These are phyloP conservation scores for Drosophila merina DNA, from an alignment of 2,888 invertebrate species.

Conservation along the genomic window DNA sequence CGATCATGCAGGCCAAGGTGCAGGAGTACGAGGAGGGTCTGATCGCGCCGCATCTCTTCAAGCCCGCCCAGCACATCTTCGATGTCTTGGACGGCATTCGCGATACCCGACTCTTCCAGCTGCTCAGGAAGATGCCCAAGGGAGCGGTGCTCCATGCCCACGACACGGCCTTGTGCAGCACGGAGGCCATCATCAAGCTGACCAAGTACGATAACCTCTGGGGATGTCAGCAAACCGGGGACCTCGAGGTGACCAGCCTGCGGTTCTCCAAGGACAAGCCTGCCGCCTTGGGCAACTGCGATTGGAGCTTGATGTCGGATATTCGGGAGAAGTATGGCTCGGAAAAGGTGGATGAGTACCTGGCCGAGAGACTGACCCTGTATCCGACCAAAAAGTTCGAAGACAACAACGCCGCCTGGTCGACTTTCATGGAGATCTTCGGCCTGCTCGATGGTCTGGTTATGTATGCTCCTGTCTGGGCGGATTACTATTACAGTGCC, in stretches of 20 bases:
- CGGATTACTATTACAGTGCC: slow-evolving; percentile 87
- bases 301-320: slow-evolving; percentile 71
- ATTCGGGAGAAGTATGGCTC: slow-evolving; percentile 64
- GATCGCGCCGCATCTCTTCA: slow-evolving; percentile 86
- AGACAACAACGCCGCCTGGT: slow-evolving; percentile 87
- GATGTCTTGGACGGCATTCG: slow-evolving; percentile 86
- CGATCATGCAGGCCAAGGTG: slow-evolving; percentile 86
- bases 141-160: slow-evolving; percentile 90
- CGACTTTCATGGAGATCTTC: slow-evolving; percentile 86
- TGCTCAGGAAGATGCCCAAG: slow-evolving; percentile 87
- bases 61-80: slow-evolving; percentile 88
- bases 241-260: slow-evolving; percentile 50
- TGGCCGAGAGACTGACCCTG: slow-evolving; percentile 86
- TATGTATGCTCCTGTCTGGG: slow-evolving; percentile 87
- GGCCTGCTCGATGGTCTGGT: slow-evolving; percentile 85
- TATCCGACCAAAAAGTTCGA: slow-evolving; percentile 85
- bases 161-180: slow-evolving; percentile 87
- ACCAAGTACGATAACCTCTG: slow-evolving; percentile 87
- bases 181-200: slow-evolving; percentile 87
- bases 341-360: slow-evolving; percentile 84
- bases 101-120: slow-evolving; percentile 87
- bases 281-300: slow-evolving; percentile 39
- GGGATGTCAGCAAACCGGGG: slow-evolving; percentile 81
- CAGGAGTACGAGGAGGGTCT: slow-evolving; percentile 86
- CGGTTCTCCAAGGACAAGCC: slow-evolving; percentile 69